Conservation (phyloP, 2,888 invertebrate genomes). For the Acanthopleura granulata region DNA sequence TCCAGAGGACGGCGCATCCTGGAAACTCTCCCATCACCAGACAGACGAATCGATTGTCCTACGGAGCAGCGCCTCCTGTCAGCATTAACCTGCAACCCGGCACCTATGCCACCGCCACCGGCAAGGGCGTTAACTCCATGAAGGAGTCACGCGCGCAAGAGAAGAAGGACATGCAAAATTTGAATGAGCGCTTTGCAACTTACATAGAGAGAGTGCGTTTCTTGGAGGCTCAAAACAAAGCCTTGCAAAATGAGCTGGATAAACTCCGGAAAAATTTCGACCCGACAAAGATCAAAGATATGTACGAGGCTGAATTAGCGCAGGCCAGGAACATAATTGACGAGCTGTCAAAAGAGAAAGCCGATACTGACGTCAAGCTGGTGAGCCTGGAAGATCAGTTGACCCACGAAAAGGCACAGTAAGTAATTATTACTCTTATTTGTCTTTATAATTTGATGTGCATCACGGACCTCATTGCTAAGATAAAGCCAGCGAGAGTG, state of each 20-base stretch:
- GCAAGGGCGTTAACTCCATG: slow-evolving; percentile 60
- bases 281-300: slow-evolving; percentile 53
- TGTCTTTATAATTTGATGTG: no score
- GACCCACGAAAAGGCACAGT: slow-evolving; percentile 39
- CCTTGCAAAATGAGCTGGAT: slow-evolving; percentile 49
- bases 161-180: slow-evolving; percentile 70
- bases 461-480: no score
- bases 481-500: no score
- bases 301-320: slow-evolving; percentile 68
- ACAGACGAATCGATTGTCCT: background rate
- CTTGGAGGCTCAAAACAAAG: slow-evolving; percentile 61
- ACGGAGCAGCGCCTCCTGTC: background rate
- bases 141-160: slow-evolving; percentile 67
- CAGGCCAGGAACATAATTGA: slow-evolving; percentile 69
- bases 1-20: background rate
- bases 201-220: slow-evolving; percentile 70
- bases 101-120: slow-evolving; percentile 26
- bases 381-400: slow-evolving; percentile 67
- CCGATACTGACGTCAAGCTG: slow-evolving; percentile 68
- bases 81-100: slow-evolving; percentile 14
- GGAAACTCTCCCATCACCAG: background rate
- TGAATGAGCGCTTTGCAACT: slow-evolving; percentile 70
- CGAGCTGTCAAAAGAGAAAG: slow-evolving; percentile 68
- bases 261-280: slow-evolving; percentile 40
- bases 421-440: slow-evolving; percentile 3